These are phyloP conservation scores for Pseudachorutes palmiensis DNA, from an alignment of 1,140 invertebrate genomes.

Conservation along the genomic window DNA sequence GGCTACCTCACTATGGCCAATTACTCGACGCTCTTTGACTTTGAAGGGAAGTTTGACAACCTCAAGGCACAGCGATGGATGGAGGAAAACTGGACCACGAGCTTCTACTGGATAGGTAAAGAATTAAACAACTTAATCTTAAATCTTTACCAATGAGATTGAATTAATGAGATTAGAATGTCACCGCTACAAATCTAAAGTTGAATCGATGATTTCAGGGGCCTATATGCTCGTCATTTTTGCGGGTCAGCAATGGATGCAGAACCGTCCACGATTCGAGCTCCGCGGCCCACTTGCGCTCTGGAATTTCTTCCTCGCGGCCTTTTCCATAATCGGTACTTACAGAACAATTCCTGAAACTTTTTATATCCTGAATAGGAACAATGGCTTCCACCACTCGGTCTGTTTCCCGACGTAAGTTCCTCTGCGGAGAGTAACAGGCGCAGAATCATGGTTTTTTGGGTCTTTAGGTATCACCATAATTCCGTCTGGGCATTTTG, in stretches of 20 bases:
- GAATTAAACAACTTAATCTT: too few species aligned
- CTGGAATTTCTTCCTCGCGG: constrained; percentile 37
- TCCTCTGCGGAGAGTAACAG: background rate
- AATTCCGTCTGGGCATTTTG: constrained; percentile 41
- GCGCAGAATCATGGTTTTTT: background rate
- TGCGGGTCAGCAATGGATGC: constrained; percentile 33
- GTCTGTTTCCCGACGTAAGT: constrained; percentile 46
- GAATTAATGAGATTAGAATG: too few species aligned
- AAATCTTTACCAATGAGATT: too few species aligned
- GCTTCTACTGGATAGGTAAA: constrained; percentile 43
- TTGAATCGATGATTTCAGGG: too few species aligned
- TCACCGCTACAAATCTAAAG: too few species aligned
- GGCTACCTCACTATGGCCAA: constrained; percentile 27
- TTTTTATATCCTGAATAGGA: constrained; percentile 43
- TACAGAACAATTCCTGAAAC: constrained; percentile 36
- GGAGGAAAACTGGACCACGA: constrained; percentile 50
- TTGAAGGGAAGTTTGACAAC: constrained; percentile 34
- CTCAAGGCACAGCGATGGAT: constrained; percentile 45
- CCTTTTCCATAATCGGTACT: constrained; percentile 34
- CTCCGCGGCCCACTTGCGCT: constrained; percentile 24
- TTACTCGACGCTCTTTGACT: constrained; percentile 35
- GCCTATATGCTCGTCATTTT: constrained; percentile 34
- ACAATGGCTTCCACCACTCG: constrained; percentile 49
- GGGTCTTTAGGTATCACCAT: constrained; percentile 42
- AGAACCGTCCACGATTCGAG: constrained; percentile 23